Percentiles rank a stretch among this genome's conserved stretches.
phyloP scores from a whole-genome alignment of 2,113 vertebrate genomes.

The Columbina picui region DNA sequence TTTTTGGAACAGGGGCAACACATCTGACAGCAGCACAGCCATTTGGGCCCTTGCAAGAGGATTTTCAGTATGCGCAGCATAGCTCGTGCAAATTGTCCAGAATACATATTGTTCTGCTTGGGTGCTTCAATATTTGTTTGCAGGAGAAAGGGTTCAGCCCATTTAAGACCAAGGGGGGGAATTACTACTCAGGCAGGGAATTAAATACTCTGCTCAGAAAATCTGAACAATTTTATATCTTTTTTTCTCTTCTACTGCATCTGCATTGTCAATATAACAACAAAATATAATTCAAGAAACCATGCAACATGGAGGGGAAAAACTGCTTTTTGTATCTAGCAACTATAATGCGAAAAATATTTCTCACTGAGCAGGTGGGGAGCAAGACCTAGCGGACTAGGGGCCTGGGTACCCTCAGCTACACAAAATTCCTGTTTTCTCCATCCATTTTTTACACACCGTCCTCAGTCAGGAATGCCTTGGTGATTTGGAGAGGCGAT shows the following conservation, averaged over 20 bases:
- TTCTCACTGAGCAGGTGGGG: neutral
- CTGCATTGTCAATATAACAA: neutral
- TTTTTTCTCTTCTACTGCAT: neutral
- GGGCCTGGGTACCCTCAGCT: neutral
- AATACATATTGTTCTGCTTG: neutral
- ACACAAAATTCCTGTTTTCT: neutral
- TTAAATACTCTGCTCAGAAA: neutral
- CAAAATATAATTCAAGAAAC: neutral
- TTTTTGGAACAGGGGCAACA: neutral
- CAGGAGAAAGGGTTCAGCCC: neutral
- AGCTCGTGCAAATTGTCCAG: neutral
- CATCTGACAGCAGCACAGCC: neutral
- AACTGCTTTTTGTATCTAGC: neutral
- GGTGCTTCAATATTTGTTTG: neutral
- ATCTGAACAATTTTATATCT: neutral
- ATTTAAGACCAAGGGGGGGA: neutral
- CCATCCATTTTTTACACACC: neutral
- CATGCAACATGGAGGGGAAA: neutral
- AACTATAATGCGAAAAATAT: neutral
- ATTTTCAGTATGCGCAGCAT: neutral
- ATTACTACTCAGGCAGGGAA: neutral
- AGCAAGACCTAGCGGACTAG: neutral
- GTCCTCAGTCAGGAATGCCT: slow-evolving; percentile 1
- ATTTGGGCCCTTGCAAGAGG: neutral
- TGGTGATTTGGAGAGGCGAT: neutral